Base-by-base conservation (phyloP, 2,888 invertebrate genomes). In the Polia nebulosa region DNA sequence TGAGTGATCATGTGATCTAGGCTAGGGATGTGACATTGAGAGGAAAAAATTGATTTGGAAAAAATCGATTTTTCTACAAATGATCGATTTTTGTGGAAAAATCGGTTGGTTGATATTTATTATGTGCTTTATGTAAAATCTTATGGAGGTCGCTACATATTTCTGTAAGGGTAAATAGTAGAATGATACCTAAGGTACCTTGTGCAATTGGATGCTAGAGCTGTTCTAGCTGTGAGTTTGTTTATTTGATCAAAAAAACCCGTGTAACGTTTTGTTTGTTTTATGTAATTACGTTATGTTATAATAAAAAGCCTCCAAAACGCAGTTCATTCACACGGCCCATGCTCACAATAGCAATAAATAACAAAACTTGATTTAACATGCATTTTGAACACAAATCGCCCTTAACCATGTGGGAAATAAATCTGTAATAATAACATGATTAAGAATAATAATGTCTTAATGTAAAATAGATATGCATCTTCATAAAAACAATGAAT, bases 391-490 rank as follows among this genome's bases (percentile, higher is more conserved):
- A 63, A 41, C 29, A 57, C 41, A 71, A 61, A 60, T 58, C 61
- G 64, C 60, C 76, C 80, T 57, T 64, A 71, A 63, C 36, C 60
- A 65, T 57, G 80, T 68, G 72, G 79, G 80, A 80, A 73, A 62
- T 7, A 47, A 57, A 45, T 56, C 44, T 49, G 49, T 63, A 44
- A 47, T 68, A 62, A 61, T 56, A 59, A 70, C 25, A 62, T 72
- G 25, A 65, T 72, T 72, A 78, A 44, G 22, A 72, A 55, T 41
- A 76, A 55, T 73, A 60, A 76, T 76, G 61, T 76, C 64, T 74
- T 76, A 82, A 80, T 76, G 69, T 79, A 56, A 75, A 77, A 57
- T 64, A 84, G 83, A 85, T 85, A 73, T 49, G 58, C 57, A 87
- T 84, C 84, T 80, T 61, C 9, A 56, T 15, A 68, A 44, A 49